These are phyloP conservation scores for Bursaphelenchus mucronatus DNA, from an alignment of 1,140 invertebrate species.

Conservation along the genomic window DNA sequence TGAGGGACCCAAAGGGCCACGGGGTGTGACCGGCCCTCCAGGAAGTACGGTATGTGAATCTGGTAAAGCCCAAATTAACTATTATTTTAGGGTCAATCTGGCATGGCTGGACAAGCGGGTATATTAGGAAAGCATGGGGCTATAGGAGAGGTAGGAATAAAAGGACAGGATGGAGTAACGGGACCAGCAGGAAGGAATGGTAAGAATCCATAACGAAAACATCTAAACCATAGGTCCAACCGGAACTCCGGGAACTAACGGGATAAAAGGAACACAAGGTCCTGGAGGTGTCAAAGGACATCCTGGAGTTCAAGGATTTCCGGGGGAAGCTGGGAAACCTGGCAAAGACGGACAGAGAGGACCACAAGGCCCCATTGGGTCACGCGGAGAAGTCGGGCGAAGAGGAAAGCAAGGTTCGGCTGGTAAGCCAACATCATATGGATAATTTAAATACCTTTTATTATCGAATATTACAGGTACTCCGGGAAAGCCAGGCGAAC, in stretches of 20 bases:
- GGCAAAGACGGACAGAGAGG: constrained; percentile 18
- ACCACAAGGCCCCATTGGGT: constrained; percentile 4
- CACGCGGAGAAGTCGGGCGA: constrained; percentile 15
- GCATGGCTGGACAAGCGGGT: constrained; percentile 13
- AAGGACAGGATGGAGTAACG: constrained; percentile 7
- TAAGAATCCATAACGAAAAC: background rate
- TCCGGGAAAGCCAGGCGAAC: constrained; percentile 15
- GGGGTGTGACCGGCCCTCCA: constrained; percentile 10
- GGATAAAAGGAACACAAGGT: constrained; percentile 16
- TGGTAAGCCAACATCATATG: constrained; percentile 7
- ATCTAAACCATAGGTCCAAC: background rate
- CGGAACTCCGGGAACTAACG: constrained; percentile 13
- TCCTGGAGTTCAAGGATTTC: constrained; percentile 4
- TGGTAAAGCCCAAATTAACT: background rate
- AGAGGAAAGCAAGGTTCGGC: constrained; percentile 7
- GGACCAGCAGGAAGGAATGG: constrained; percentile 19
- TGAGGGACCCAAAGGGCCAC: constrained; percentile 6
- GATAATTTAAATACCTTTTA: background rate
- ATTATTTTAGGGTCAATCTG: constrained; percentile 16
- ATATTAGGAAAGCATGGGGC: constrained; percentile 1
- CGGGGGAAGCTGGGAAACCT: constrained; percentile 9
- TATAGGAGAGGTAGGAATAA: background rate
- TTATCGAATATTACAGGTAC: constrained; percentile 1
- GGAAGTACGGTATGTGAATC: background rate
- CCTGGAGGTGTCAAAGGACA: constrained; percentile 7